These are phyloP conservation scores for Olivierus martensii DNA, from an alignment of 1,140 invertebrate species.

Conservation along the genomic window DNA sequence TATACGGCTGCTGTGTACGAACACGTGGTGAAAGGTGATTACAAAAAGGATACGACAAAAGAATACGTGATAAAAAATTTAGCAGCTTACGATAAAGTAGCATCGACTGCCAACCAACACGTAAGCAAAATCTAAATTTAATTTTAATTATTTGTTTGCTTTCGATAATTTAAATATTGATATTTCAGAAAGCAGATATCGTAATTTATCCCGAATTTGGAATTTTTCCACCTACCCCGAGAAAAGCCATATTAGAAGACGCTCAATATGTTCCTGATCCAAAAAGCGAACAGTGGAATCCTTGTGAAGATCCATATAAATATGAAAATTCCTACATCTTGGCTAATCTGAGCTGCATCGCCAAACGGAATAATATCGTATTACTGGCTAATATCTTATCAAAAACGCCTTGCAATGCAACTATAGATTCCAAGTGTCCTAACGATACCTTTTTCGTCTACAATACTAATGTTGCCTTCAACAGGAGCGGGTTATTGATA, in stretches of 20 bases:
- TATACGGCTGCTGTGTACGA: too few relatives aligned
- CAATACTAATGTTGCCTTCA: conserved; percentile 62
- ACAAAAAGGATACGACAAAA: too few relatives aligned
- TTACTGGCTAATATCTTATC: conserved; percentile 33
- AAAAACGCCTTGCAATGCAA: conserved; percentile 35
- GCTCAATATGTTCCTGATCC: conserved; percentile 3
- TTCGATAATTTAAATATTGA: too few relatives aligned
- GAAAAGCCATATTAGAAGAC: background rate
- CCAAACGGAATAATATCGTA: conserved; percentile 36
- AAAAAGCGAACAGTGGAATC: background rate
- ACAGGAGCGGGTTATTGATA: conserved; percentile 40
- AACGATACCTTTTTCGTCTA: conserved; percentile 34
- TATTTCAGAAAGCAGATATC: conserved; percentile 49
- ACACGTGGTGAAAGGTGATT: too few relatives aligned
- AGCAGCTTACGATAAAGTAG: too few relatives aligned
- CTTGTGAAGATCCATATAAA: background rate
- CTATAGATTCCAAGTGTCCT: background rate
- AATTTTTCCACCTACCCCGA: background rate
- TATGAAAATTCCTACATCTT: conserved; percentile 16
- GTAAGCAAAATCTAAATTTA: too few relatives aligned
- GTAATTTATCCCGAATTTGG: conserved; percentile 62
- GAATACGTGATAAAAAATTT: too few relatives aligned
- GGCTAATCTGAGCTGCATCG: conserved; percentile 39
- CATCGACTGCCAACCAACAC: too few relatives aligned
- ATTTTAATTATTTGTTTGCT: too few relatives aligned